Percentiles rank a stretch among this genome's conserved stretches.
Conservation (phyloP, 2,113 vertebrate species). For the Nothocercus nigrocapillus region DNA sequence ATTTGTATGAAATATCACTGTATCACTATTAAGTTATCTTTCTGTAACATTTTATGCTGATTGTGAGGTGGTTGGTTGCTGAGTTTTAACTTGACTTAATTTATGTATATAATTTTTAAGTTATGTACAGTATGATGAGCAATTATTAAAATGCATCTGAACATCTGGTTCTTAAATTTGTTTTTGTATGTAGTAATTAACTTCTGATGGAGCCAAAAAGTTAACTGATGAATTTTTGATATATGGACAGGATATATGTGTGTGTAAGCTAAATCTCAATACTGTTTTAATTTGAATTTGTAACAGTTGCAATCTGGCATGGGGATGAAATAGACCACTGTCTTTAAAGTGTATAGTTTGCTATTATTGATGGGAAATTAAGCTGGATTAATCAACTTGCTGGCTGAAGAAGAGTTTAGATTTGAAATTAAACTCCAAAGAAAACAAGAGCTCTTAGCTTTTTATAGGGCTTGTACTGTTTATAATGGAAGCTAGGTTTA, state of each 20-base stretch:
- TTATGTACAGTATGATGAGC: not conserved
- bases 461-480: not conserved
- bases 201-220: not conserved
- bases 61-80: not conserved
- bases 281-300: not conserved
- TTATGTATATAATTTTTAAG: not conserved
- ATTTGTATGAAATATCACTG: not conserved
- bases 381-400: not conserved
- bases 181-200: conserved; percentile 8
- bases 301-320: not conserved
- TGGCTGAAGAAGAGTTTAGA: not conserved
- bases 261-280: not conserved
- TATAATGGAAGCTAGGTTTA: not conserved
- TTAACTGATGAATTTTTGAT: conserved; percentile 4
- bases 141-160: conserved; percentile 1
- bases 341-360: not conserved
- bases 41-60: not conserved
- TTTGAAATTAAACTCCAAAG: conserved; percentile 1
- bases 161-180: conserved; percentile 18
- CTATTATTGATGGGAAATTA: not conserved
- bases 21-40: not conserved
- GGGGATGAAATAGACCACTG: not conserved
- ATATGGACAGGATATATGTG: not conserved
- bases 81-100: not conserved
- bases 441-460: not conserved